Percentiles rank a stretch among this genome's conserved stretches.
These are phyloP conservation scores for Cirrhinus mrigala DNA, from an alignment of 2,797 vertebrate species.

Conservation along the genomic window DNA sequence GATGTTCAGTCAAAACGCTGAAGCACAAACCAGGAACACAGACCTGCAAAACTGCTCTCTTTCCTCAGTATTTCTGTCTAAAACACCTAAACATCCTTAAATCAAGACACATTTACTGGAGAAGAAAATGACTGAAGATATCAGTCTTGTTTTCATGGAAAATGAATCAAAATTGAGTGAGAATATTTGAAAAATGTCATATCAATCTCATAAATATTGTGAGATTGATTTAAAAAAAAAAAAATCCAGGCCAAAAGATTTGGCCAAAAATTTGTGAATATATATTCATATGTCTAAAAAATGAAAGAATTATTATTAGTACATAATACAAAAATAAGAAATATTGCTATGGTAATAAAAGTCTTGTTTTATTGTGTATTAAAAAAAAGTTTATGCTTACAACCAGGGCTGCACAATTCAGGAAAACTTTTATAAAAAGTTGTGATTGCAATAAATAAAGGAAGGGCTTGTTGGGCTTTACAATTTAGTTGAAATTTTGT, in stretches of 20 bases:
- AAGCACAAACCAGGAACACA: too few relatives aligned
- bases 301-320: background rate
- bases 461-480: background rate
- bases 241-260: too few relatives aligned
- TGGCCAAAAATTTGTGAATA: too few relatives aligned
- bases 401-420: background rate
- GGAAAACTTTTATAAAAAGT: too few relatives aligned
- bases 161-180: background rate
- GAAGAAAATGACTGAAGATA: background rate
- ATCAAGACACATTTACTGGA: background rate
- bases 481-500: background rate
- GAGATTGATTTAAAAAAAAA: background rate
- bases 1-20: too few relatives aligned
- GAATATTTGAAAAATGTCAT: background rate
- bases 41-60: too few relatives aligned
- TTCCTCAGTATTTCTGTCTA: too few relatives aligned
- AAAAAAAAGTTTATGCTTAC: background rate
- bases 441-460: background rate
- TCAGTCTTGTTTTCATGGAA: background rate
- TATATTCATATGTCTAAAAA: too few relatives aligned
- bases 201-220: background rate
- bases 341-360: background rate
- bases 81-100: too few relatives aligned
- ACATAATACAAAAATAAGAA: background rate
- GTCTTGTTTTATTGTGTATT: too few relatives aligned